Evolutionary conservation across 2,797 vertebrate species (phyloP), one percentile per base, ranked within the genome.

Genomic region (Artibeus jamaicensis): DNA sequence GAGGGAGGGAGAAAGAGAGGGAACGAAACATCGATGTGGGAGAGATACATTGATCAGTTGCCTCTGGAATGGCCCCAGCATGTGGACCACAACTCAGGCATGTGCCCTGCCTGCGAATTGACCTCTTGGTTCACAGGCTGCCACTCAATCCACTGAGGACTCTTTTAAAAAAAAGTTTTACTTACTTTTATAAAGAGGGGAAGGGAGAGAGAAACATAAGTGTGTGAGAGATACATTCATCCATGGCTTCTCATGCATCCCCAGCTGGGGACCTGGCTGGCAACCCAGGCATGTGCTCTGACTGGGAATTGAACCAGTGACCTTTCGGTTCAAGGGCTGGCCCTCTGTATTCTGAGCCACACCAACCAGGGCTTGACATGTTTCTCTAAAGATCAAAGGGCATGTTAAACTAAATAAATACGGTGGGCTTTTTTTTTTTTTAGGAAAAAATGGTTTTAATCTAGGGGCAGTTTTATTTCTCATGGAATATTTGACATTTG

Each of bases 371-470:
- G 14, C 62, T 62, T 62, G 29, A 62, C 29, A 62, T 62, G 26
- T 62, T 95, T 94, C 85, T 97, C 53, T 92, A 95, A 93, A 94
- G 59, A 68, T 94, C 16, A 86, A 74, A 71, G 79, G 85, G 89
- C 95, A 85, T 89, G 74, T 94, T 90, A 87, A 89, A 65, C 65
- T 91, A 95, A 96, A 95, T 96, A 97, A 95, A 84, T 42, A 44
- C 44, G 29, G 16, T 83, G 84, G 26, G 9, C 7, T 26, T 57
- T 57, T 10, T 29, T 57, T 57, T 32, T 96, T 94, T 37, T 68
- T 39, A 59, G 50, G 29, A 4, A 2, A 86, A 57, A 85, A 3
- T 39, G 9, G 7, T 81, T 74, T 57, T 86, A 74, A 57, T 55
- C 5, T 74, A 44, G 67, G 39, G 53, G 10, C 26, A 29, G 53